Conservation (phyloP, 2,113 vertebrate species). For the Trochalopteron elliotii region DNA sequence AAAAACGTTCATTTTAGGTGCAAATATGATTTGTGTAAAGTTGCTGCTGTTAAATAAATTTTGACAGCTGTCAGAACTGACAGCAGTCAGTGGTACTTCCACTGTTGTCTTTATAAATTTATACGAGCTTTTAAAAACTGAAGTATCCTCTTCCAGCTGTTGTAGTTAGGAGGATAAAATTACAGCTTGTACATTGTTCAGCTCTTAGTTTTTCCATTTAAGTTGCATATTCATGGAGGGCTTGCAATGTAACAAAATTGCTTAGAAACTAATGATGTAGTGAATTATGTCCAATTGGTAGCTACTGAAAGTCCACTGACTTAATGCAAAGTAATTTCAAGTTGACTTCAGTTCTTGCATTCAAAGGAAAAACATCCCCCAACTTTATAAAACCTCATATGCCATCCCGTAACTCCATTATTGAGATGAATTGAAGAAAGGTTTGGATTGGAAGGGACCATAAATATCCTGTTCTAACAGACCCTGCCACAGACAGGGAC, state of each 20-base stretch:
- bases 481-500: fast-evolving
- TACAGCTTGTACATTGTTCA: background rate
- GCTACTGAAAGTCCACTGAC: background rate
- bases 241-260: background rate
- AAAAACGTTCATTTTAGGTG: background rate
- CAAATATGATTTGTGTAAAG: background rate
- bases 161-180: background rate
- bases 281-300: background rate
- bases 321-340: background rate
- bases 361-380: background rate
- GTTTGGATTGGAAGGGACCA: background rate
- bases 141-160: background rate
- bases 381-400: background rate
- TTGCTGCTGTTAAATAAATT: background rate
- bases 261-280: background rate
- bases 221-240: background rate
- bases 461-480: background rate
- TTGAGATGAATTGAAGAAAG: background rate
- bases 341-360: background rate
- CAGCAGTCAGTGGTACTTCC: background rate
- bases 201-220: background rate
- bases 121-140: background rate
- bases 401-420: background rate
- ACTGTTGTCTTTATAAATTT: background rate
- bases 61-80: background rate